A percentile compares a stretch with the other conserved stretches of the same genome.
Conservation (phyloP, 2,113 vertebrate species). For the Tauraco erythrolophus region DNA sequence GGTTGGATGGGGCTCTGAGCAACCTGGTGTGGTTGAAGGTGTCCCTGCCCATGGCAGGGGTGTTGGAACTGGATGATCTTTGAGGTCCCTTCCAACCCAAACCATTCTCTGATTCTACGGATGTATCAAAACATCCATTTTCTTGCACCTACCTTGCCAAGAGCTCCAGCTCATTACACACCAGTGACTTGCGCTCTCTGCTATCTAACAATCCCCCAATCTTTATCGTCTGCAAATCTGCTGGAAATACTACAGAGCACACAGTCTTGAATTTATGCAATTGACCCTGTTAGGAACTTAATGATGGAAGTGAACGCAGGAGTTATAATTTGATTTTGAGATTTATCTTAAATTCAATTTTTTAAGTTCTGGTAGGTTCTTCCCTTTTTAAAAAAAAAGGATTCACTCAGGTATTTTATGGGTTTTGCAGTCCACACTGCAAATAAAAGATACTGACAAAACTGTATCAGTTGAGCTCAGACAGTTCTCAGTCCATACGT, state of each 20-base stretch:
- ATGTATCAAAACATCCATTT: not conserved
- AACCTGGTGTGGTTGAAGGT: too few relatives aligned
- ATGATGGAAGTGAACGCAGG: not conserved
- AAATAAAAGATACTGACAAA: not conserved
- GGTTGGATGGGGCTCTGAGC: too few relatives aligned
- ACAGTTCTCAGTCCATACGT: not conserved
- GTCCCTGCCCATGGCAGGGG: too few relatives aligned
- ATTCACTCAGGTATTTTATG: not conserved
- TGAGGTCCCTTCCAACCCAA: too few relatives aligned
- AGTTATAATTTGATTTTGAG: not conserved
- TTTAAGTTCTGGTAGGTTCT: not conserved
- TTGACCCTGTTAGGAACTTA: not conserved
- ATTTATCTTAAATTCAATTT: not conserved
- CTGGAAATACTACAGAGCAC: not conserved
- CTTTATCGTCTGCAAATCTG: not conserved
- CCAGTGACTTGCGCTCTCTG: not conserved
- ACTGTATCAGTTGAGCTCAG: rapidly evolving
- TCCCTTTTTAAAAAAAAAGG: not conserved
- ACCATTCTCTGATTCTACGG: too few relatives aligned
- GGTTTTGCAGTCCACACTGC: not conserved
- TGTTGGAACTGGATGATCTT: too few relatives aligned
- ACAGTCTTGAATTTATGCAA: not conserved
- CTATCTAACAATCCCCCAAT: rapidly evolving
- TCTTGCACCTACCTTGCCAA: not conserved
- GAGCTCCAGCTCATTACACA: not conserved